A percentile compares a stretch with the other conserved stretches of the same genome.
phyloP scores from a whole-genome alignment of 2,113 vertebrate species.

The Turdus rufiventris region DNA sequence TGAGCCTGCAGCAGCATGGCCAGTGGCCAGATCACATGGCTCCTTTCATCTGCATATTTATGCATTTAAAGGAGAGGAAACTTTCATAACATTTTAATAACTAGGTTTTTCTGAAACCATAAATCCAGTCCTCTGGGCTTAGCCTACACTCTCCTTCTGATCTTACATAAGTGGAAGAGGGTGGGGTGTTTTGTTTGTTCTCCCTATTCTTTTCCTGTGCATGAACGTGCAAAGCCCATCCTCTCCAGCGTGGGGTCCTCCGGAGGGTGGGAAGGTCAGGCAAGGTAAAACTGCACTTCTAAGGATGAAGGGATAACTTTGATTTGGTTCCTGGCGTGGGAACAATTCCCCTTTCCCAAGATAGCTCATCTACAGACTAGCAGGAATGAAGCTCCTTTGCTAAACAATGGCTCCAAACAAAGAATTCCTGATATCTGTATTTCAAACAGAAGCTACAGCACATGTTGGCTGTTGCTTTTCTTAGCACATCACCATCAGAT shows the following conservation, averaged over 20 bases:
- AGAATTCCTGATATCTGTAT: neutral
- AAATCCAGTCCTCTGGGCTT: slow-evolving; percentile 58
- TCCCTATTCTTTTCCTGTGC: slow-evolving; percentile 12
- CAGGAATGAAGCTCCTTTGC: neutral
- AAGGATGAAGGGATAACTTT: neutral
- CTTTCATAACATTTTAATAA: slow-evolving; percentile 68
- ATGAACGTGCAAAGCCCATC: neutral
- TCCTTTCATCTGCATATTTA: slow-evolving; percentile 68
- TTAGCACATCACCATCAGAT: neutral
- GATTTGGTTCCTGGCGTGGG: slow-evolving; percentile 39
- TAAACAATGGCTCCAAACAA: slow-evolving; percentile 3
- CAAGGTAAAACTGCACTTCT: slow-evolving; percentile 42
- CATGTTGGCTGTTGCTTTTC: rapidly evolving
- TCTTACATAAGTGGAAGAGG: slow-evolving; percentile 43
- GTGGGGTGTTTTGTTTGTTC: slow-evolving; percentile 31
- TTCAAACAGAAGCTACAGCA: neutral
- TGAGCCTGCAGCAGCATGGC: slow-evolving; percentile 62
- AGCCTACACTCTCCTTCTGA: slow-evolving; percentile 58
- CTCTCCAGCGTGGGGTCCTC: slow-evolving; percentile 11
- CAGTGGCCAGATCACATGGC: slow-evolving; percentile 48
- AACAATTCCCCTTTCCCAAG: slow-evolving; percentile 38
- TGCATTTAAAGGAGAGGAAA: slow-evolving; percentile 60
- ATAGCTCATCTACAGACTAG: neutral
- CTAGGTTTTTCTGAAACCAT: slow-evolving; percentile 44
- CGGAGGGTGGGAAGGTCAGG: neutral